These are phyloP conservation scores for Burhinus oedicnemus DNA, from an alignment of 2,113 vertebrate species.

Conservation along the genomic window DNA sequence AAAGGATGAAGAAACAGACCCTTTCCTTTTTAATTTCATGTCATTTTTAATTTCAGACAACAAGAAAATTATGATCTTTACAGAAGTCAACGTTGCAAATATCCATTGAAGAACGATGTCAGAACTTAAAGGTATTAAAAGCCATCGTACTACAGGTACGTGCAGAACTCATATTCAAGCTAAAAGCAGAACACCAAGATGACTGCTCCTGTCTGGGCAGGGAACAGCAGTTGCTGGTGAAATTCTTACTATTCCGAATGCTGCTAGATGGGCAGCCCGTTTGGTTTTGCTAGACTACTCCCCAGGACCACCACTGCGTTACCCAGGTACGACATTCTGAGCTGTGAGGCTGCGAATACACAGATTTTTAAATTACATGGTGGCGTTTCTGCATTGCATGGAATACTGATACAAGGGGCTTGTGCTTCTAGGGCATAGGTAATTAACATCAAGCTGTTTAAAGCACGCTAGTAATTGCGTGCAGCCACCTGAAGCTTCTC, in stretches of 20 bases:
- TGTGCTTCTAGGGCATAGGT: neutral
- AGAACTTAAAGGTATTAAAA: neutral
- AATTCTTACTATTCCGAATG: neutral
- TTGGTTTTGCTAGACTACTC: too few species aligned
- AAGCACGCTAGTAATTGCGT: neutral
- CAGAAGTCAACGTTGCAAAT: neutral
- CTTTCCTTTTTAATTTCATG: neutral
- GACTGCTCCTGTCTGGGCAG: neutral
- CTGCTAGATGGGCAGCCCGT: accelerated
- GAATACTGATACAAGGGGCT: neutral
- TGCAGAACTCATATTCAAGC: neutral
- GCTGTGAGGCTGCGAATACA: accelerated
- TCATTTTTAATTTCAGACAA: neutral
- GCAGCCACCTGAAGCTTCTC: neutral
- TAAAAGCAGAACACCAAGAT: neutral
- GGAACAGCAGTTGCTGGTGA: neutral
- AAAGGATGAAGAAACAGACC: neutral
- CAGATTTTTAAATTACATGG: neutral
- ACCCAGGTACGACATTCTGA: accelerated
- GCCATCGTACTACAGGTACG: accelerated
- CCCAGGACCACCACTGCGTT: too few species aligned
- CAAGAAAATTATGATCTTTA: neutral
- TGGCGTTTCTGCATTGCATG: neutral
- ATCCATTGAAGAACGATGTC: accelerated
- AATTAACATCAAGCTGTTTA: neutral